These are phyloP conservation scores for Miltochrista miniata DNA, from an alignment of 2,888 invertebrate genomes.

Conservation along the genomic window DNA sequence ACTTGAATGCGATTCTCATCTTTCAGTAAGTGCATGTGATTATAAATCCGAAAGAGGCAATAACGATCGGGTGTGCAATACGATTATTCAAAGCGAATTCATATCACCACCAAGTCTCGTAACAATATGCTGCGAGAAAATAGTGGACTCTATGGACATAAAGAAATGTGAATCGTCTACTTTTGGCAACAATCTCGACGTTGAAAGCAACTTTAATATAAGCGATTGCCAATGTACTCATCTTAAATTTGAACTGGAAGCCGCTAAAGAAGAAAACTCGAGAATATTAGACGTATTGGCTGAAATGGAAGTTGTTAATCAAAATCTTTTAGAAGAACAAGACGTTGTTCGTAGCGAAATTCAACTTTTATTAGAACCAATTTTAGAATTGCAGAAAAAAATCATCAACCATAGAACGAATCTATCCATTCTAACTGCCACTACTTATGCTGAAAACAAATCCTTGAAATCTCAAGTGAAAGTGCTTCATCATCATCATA, in stretches of 20 bases:
- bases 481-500: constrained; percentile 69
- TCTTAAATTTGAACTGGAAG: constrained; percentile 37
- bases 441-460: constrained; percentile 73
- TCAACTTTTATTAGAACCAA: constrained; percentile 54
- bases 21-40: constrained; percentile 11
- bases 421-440: constrained; percentile 71
- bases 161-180: constrained; percentile 43
- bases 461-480: constrained; percentile 68
- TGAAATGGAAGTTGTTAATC: constrained; percentile 48
- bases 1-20: constrained; percentile 16
- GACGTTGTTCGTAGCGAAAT: constrained; percentile 59
- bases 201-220: constrained; percentile 23
- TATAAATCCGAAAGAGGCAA: constrained; percentile 9
- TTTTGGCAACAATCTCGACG: constrained; percentile 23
- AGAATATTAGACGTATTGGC: constrained; percentile 42
- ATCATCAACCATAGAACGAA: constrained; percentile 68
- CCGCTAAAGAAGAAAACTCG: constrained; percentile 47
- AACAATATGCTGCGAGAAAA: constrained; percentile 63
- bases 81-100: constrained; percentile 22
- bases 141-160: constrained; percentile 52
- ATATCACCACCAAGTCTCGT: constrained; percentile 63
- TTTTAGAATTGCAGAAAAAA: constrained; percentile 68
- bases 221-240: constrained; percentile 43
- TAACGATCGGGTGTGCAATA: constrained; percentile 3
- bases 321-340: constrained; percentile 54